phyloP scores from a whole-genome alignment of 2,113 vertebrate species.

The Tinamus guttatus region DNA sequence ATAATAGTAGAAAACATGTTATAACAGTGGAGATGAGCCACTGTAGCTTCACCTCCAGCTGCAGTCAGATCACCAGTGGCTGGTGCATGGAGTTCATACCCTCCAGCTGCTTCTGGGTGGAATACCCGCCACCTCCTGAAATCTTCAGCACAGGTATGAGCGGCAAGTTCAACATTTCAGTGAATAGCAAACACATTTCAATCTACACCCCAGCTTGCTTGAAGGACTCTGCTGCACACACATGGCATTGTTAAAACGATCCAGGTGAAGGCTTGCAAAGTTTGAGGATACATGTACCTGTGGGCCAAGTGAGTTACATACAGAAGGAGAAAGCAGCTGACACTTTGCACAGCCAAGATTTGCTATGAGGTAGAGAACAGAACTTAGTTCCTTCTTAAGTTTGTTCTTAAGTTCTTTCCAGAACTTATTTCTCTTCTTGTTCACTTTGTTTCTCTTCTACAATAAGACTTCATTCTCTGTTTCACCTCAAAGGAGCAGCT shows the following conservation, averaged over 20 bases:
- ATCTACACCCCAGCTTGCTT: not conserved
- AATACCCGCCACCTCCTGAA: not conserved
- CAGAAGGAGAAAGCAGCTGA: not conserved
- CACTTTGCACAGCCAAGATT: not conserved
- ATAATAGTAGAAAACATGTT: not conserved
- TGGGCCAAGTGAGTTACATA: not conserved
- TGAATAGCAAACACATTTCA: not conserved
- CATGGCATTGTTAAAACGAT: not conserved
- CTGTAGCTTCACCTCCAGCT: not conserved
- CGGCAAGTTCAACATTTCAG: not conserved
- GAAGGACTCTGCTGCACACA: not conserved
- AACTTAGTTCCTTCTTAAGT: not conserved
- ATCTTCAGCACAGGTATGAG: not conserved
- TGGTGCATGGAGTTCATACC: not conserved
- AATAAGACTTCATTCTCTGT: not conserved
- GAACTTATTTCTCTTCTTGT: not conserved
- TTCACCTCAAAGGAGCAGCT: not conserved
- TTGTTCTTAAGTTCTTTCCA: not conserved
- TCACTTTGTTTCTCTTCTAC: not conserved
- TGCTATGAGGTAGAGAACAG: not conserved
- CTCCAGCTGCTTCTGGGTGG: not conserved
- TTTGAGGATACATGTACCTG: not conserved
- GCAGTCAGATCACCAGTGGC: not conserved
- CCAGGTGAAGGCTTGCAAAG: not conserved
- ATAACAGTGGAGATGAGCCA: conserved; percentile 22